Conservation (phyloP, 2,888 invertebrate genomes). For the Trichogramma dendrolimi region DNA sequence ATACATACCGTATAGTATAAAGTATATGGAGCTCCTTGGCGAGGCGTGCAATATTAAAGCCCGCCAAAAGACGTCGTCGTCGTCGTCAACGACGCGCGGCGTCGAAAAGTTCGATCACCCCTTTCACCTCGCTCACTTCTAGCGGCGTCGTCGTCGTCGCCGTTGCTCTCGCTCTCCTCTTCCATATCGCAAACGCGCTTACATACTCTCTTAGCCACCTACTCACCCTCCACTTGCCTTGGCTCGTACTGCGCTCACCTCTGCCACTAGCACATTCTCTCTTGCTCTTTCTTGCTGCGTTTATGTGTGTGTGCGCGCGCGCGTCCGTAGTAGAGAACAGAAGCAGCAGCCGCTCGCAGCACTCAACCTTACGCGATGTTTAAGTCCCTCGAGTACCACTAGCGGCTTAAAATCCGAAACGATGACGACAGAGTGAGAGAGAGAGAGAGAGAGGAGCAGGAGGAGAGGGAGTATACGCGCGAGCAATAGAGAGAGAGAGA, state of each 20-base stretch:
- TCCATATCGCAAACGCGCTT: not conserved
- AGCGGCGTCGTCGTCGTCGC: not conserved
- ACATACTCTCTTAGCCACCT: not conserved
- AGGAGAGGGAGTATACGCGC: not conserved
- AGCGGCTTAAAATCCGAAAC: slow-evolving; percentile 26
- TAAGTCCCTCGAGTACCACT: slow-evolving; percentile 24
- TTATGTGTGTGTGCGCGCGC: not conserved
- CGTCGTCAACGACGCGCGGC: not conserved
- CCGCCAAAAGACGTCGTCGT: slow-evolving; percentile 9
- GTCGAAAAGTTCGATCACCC: slow-evolving; percentile 22
- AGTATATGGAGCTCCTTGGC: too few species aligned
- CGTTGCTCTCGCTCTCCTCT: not conserved
- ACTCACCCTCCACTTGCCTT: too few species aligned
- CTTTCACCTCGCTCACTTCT: slow-evolving; percentile 1
- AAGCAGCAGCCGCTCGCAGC: not conserved
- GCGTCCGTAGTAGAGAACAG: slow-evolving; percentile 5
- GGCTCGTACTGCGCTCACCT: not conserved
- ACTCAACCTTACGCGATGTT: slow-evolving; percentile 24
- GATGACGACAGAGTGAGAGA: slow-evolving; percentile 1
- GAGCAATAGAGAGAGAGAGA: not conserved
- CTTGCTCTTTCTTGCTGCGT: not conserved
- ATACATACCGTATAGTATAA: too few species aligned
- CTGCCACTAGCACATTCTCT: not conserved
- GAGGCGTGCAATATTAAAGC: slow-evolving; percentile 10
- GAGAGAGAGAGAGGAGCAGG: slow-evolving; percentile 1